These are phyloP conservation scores for Thera britannica DNA, from an alignment of 2,888 invertebrate species.

Conservation along the genomic window DNA sequence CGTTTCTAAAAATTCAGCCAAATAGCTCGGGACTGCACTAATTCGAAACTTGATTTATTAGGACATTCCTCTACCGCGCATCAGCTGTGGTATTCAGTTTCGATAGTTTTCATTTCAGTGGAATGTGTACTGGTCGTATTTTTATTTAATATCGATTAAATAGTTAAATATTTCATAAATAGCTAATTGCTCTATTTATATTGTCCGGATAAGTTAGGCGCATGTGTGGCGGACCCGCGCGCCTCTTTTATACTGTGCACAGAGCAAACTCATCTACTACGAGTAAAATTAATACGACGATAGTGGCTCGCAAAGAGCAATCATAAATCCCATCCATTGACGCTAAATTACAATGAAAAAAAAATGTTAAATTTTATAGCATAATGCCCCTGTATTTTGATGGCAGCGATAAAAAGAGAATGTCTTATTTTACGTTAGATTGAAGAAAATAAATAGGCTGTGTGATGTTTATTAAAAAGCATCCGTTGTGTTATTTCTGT, in stretches of 20 bases:
- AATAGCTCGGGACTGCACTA: too few relatives aligned
- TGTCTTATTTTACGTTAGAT: constrained; percentile 44
- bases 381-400: constrained; percentile 42
- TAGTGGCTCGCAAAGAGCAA: constrained; percentile 50
- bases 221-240: constrained; percentile 40
- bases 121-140: too few relatives aligned
- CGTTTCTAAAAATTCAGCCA: too few relatives aligned
- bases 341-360: constrained; percentile 54
- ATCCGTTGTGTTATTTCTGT: constrained; percentile 29
- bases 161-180: too few relatives aligned
- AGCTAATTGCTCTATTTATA: too few relatives aligned
- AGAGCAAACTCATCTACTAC: constrained; percentile 26
- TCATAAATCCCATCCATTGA: constrained; percentile 58
- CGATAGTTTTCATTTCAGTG: too few relatives aligned
- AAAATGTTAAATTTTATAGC: constrained; percentile 51
- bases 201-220: constrained; percentile 43
- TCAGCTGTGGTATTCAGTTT: too few relatives aligned
- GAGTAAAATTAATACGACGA: constrained; percentile 52
- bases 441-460: constrained; percentile 40
- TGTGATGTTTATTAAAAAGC: constrained; percentile 40
- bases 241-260: constrained; percentile 10
- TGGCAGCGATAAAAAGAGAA: constrained; percentile 40
- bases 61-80: too few relatives aligned
- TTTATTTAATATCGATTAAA: too few relatives aligned
- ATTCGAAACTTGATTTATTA: too few relatives aligned